Evolutionary conservation across 92 coral and sea anemone species (phyloP).

Genomic region (Palythoa grandiflora): DNA sequence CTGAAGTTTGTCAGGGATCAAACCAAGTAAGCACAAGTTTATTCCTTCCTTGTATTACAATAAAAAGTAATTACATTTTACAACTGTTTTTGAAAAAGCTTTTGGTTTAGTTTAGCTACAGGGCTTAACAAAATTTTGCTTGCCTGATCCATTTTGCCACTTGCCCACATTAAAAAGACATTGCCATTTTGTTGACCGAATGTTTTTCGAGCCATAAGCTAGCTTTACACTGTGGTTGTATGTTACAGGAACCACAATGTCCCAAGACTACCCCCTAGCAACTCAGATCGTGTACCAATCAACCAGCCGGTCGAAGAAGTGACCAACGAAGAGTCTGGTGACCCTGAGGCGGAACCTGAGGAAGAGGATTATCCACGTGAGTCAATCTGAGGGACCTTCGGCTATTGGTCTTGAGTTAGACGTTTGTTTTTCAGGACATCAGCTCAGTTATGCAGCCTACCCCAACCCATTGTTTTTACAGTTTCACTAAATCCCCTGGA

Average conservation of each 20-base stretch:
- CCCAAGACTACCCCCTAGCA: slow-evolving; percentile 42
- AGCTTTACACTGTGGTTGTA: neutral
- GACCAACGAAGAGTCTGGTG: neutral
- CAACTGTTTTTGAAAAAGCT: too few species aligned
- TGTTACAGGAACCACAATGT: slow-evolving; percentile 13
- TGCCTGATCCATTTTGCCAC: too few species aligned
- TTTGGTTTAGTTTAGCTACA: too few species aligned
- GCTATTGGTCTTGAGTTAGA: too few species aligned
- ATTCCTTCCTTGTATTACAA: neutral
- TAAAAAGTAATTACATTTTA: neutral
- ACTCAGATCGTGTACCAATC: slow-evolving; percentile 42
- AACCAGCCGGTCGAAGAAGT: slow-evolving; percentile 15
- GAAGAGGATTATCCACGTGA: slow-evolving; percentile 13
- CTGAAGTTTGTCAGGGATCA: slow-evolving; percentile 58
- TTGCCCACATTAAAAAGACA: too few species aligned
- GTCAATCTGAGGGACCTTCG: neutral
- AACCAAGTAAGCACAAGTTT: slow-evolving; percentile 57
- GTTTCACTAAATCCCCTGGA: too few species aligned
- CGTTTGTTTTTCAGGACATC: too few species aligned
- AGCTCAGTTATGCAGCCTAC: too few species aligned
- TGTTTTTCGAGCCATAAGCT: too few species aligned
- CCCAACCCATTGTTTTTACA: too few species aligned
- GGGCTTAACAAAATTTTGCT: too few species aligned
- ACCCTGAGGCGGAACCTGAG: neutral
- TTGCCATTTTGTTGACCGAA: too few species aligned